Evolutionary conservation across 1,140 invertebrate genomes (phyloP), one percentile per base, ranked within the genome.

Genomic region (Eriocheir sinensis): DNA sequence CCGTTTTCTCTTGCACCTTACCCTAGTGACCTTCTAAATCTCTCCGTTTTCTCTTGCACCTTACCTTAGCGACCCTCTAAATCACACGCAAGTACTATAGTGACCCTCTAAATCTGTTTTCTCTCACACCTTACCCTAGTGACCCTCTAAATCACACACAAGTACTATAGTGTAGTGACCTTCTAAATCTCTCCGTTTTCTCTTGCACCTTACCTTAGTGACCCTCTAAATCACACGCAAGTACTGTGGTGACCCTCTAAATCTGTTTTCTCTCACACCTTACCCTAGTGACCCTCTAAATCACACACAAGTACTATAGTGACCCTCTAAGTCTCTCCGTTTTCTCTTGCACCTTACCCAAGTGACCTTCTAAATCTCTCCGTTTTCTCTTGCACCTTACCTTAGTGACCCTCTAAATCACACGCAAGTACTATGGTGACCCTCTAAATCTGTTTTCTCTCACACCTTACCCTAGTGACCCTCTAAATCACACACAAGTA

Each of bases 201-300:
- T 41, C 36, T 40, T 21, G 15, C 15, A 48, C 44, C 4, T 4
- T 48, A 48, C 15, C 4, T 6, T 15, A 48, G 44, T 15, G 15
- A 48, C 44, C 4, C 15, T 6, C 44, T n/a, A n/a, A n/a, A n/a
- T n/a, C 32, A 41, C 2, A 34, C 36, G 38, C 30, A 30, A 92
- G 38, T 79, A 41, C 15, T 81, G 91, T 6, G 79, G 41, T n/a
- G 44, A 72, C 40, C 17, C 30, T 81, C 38, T 41, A 83, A 36
- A 92, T 72, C 80, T 40, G 30, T 81, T 40, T 92, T 92, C 40
- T 53, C 91, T 15, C 12, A 81, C 36, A 92, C 81, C 40, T 41
- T 40, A 38, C 60, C 79, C 44, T 81, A 72, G 12, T 53, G 60
- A 27, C 41, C 3, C 17, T 32, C 15, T 81, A 60, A 36, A 27